Percentiles rank a stretch among this genome's conserved stretches.
Evolutionary conservation across 2,797 vertebrate genomes (phyloP).

Genomic region (Eulemur albifrons): DNA sequence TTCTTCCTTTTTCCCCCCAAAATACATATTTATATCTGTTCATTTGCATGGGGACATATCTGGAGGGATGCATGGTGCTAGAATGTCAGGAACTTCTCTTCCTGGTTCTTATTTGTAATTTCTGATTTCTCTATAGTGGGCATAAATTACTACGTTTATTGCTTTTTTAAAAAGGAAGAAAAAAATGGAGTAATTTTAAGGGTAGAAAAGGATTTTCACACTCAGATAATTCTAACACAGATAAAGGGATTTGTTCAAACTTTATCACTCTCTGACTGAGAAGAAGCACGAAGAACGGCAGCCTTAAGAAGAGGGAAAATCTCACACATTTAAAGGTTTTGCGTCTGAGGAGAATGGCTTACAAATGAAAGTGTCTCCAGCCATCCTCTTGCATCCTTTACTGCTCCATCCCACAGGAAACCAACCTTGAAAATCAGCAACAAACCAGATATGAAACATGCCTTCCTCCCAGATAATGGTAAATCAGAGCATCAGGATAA

Average conservation of each 20-base stretch:
- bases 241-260: slow-evolving; percentile 71
- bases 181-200: slow-evolving; percentile 64
- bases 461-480: slow-evolving; percentile 11
- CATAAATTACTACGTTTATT: background rate
- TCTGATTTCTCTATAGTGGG: slow-evolving; percentile 3
- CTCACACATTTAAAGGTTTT: background rate
- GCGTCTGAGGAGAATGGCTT: background rate
- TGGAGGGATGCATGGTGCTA: background rate
- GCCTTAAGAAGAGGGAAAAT: background rate
- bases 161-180: background rate
- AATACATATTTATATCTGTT: background rate
- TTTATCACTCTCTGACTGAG: slow-evolving; percentile 49
- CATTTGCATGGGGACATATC: background rate
- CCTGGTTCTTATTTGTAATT: background rate
- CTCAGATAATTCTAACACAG: slow-evolving; percentile 62
- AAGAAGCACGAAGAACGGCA: slow-evolving; percentile 53
- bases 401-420: background rate
- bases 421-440: slow-evolving; percentile 49
- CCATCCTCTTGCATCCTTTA: background rate
- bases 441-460: slow-evolving; percentile 34
- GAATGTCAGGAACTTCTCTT: background rate
- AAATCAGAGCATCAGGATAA: slow-evolving; percentile 54
- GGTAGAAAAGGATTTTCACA: background rate
- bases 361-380: slow-evolving; percentile 46
- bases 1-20: background rate